Conservation (phyloP, 1,140 invertebrate species). For the Drosophila repletoides region DNA sequence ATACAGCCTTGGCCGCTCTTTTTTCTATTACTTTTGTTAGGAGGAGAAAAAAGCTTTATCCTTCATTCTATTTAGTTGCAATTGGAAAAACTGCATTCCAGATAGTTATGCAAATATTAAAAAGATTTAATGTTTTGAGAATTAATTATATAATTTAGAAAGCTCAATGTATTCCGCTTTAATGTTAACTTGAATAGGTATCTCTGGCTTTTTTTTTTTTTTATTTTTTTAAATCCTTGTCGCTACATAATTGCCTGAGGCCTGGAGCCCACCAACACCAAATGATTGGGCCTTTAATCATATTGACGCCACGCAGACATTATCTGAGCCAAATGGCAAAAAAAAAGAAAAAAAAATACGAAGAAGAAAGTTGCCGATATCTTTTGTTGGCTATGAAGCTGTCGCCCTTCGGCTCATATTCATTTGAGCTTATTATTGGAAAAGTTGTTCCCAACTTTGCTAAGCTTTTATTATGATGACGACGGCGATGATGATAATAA, state of each 20-base stretch:
- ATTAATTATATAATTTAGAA: no score
- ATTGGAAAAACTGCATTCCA: not conserved
- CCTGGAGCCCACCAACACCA: constrained; percentile 1
- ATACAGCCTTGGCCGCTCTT: constrained; percentile 5
- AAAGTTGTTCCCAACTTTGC: constrained; percentile 64
- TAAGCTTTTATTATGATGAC: constrained; percentile 77
- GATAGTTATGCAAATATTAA: not conserved
- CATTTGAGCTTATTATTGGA: constrained; percentile 79
- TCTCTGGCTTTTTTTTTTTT: constrained; percentile 15
- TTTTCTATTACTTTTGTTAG: constrained; percentile 60
- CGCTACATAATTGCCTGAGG: constrained; percentile 24
- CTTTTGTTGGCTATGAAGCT: constrained; percentile 21
- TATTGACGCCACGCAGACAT: constrained; percentile 33
- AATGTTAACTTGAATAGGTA: no score
- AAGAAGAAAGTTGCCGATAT: constrained; percentile 46
- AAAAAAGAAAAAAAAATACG: no score
- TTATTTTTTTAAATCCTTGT: constrained; percentile 19
- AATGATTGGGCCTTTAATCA: constrained; percentile 40
- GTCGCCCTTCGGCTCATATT: constrained; percentile 49
- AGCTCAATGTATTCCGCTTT: constrained; percentile 11
- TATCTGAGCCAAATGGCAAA: constrained; percentile 50
- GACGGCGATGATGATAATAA: constrained; percentile 39
- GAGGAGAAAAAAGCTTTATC: no score
- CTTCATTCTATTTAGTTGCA: no score
- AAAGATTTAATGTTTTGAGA: no score